Base-by-base conservation (phyloP, 2,888 invertebrate species). In the Drosophila melanocephala region DNA sequence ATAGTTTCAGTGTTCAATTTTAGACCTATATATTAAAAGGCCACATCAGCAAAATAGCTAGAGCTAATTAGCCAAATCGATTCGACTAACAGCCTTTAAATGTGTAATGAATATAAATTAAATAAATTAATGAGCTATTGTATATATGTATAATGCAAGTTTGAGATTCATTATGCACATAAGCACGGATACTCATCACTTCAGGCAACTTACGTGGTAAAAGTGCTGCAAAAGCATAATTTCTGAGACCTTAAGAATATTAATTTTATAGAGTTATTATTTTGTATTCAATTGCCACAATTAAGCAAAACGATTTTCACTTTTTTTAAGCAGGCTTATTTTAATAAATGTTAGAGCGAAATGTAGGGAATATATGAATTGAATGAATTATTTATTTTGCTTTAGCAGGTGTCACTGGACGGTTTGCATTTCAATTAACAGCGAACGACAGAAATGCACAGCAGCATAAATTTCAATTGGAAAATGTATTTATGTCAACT, bases 391-490 rank as follows among this genome's bases (percentile, higher is more conserved):
- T 77, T 80, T 87, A 84, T 89, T 84, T 83, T 83, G 75, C 90
- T 89, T 89, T 83, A 85, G 76, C 90, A 85, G 85, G 85, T 83
- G 85, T 69, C 58, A 68, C 59, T 58, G 74, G 68, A 32, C 61
- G 58, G 77, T 69, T 77, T 76, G 81, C 86, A 81, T 85, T 89
- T 79, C 90, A 86, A 86, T 86, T 89, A 89, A 82, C 82, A 79
- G 75, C 52, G 39, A 39, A 5, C 19, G 63, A 30, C 57, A 42
- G 53, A 14, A 5, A 19, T 39, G 37, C 42, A 60, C 64, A 62
- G 53, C 70, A 71, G 83, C 79, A 86, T 78, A 83, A 81, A 88
- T 84, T 86, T 60, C 62, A 86, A 78, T 70, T 62, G 72, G 69
- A 73, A 72, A 73, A 65, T 79, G 70, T 79, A 79, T 79, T 79